Evolutionary conservation across 1,140 invertebrate genomes (phyloP), one percentile per base, ranked within the genome.

Genomic region (Streblospio benedicti): DNA sequence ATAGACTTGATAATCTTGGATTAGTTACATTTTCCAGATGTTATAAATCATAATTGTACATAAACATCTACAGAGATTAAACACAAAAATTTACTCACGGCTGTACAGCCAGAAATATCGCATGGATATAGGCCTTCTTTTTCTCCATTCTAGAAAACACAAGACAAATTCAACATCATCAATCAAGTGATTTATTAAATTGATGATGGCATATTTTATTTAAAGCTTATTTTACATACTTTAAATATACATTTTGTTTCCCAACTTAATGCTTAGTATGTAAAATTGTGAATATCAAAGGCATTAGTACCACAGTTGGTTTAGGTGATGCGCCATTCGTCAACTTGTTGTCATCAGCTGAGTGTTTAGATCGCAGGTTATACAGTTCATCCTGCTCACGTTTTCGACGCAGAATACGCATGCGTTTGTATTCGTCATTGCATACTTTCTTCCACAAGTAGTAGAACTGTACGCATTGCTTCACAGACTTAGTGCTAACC

Each of bases 391-490:
- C 69, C 27, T 79, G 67, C 60, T 76, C 70, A 52, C 78, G 70
- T 60, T 77, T 76, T 49, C 78, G 69, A 32, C 82, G 75, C 18
- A 82, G 68, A 20, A 78, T 68, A 47, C 86, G 79, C 31, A 88
- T 69, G 61, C 82, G 80, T 68, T 84, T 84, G 70, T 89, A 88
- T 66, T 89, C 91, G 72, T 93, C 89, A 55, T 88, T 86, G 66
- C 90, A 93, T 16, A 76, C 72, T 52, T 77, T 77, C 79, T 98
- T 99, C 95, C 95, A 99, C 67, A 96, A 84, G 76, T 98, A 97
- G 78, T 98, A 98, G 79, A 97, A 97, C 80, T 95, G 91, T 67
- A 97, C 83, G 81, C 94, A 97, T 71, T 97, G 90, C 71, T 91
- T 93, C 3, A 87, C 85, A 47, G 87, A 84, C 82, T 97, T 97